Percentiles rank a stretch among this genome's conserved stretches.
Evolutionary conservation across 1,140 invertebrate species (phyloP).

Genomic region (Drosophila ohnishii): DNA sequence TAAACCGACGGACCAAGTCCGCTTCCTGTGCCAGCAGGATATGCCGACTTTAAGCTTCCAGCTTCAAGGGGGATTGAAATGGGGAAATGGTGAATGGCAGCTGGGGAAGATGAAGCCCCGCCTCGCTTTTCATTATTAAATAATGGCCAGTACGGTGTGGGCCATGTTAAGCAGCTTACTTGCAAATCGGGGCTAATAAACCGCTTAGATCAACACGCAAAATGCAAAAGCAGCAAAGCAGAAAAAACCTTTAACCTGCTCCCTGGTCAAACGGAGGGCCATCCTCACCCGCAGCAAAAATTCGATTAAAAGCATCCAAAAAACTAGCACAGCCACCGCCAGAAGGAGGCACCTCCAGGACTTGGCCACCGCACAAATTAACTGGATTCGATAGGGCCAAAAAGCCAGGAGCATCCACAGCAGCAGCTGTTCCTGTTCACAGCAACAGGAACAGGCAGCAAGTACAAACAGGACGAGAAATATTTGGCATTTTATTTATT

Average conservation of each 20-base stretch:
- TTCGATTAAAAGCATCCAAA: slow-evolving; percentile 56
- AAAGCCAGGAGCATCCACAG: slow-evolving; percentile 30
- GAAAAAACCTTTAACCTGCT: slow-evolving; percentile 46
- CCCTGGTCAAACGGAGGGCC: slow-evolving; percentile 3
- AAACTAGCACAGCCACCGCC: slow-evolving; percentile 40
- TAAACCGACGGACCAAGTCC: slow-evolving; percentile 15
- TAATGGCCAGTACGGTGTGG: slow-evolving; percentile 28
- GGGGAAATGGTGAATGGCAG: background rate
- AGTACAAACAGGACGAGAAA: slow-evolving; percentile 7
- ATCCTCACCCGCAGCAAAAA: slow-evolving; percentile 33
- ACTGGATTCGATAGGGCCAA: slow-evolving; percentile 56
- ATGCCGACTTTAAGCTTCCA: slow-evolving; percentile 22
- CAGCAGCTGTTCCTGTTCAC: slow-evolving; percentile 52
- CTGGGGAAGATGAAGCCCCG: slow-evolving; percentile 5
- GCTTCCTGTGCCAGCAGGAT: slow-evolving; percentile 28
- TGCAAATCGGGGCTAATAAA: slow-evolving; percentile 52
- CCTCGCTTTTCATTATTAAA: slow-evolving; percentile 45
- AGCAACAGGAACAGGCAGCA: slow-evolving; percentile 22
- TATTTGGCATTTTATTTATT: background rate
- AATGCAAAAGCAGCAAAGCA: slow-evolving; percentile 30
- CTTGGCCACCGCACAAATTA: slow-evolving; percentile 49
- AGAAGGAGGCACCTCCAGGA: slow-evolving; percentile 7
- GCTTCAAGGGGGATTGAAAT: background rate
- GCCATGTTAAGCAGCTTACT: slow-evolving; percentile 41
- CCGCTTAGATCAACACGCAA: slow-evolving; percentile 57